phyloP scores from a whole-genome alignment of 37 sponge, comb jelly and placozoan species.

The Spongia lamella region DNA sequence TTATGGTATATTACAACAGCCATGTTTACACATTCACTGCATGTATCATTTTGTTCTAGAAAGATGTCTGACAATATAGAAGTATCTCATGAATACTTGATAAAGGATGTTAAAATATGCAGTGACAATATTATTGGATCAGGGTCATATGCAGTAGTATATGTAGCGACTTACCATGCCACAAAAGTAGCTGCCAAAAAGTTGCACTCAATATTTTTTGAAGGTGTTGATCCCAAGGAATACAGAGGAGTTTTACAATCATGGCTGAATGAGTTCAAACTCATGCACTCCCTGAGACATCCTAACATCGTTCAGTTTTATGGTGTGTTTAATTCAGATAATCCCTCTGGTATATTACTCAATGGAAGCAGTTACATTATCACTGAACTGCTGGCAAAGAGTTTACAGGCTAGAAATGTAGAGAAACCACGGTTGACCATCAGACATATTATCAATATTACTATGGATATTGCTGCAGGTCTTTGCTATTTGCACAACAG shows the following conservation, averaged over 20 bases:
- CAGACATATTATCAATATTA: constrained; percentile 49
- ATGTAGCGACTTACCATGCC: constrained; percentile 42
- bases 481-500: constrained; percentile 73
- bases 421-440: constrained; percentile 31
- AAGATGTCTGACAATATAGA: too few relatives aligned
- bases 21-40: too few relatives aligned
- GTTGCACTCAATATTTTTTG: constrained; percentile 53
- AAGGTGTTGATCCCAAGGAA: constrained; percentile 6
- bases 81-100: too few relatives aligned
- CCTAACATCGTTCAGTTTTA: constrained; percentile 81
- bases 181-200: constrained; percentile 62
- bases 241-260: constrained; percentile 18
- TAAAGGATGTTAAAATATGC: too few relatives aligned
- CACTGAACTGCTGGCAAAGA: constrained; percentile 43
- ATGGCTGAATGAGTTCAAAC: constrained; percentile 42
- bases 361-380: constrained; percentile 43
- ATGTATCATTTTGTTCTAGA: too few relatives aligned
- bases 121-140: not conserved
- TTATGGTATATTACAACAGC: too few relatives aligned
- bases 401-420: constrained; percentile 39
- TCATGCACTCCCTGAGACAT: constrained; percentile 55
- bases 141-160: constrained; percentile 71
- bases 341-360: not conserved
- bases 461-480: constrained; percentile 44
- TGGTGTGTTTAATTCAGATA: constrained; percentile 30